phyloP scores from a whole-genome alignment of 64 coral and sea anemone species.

The Montipora sp. region DNA sequence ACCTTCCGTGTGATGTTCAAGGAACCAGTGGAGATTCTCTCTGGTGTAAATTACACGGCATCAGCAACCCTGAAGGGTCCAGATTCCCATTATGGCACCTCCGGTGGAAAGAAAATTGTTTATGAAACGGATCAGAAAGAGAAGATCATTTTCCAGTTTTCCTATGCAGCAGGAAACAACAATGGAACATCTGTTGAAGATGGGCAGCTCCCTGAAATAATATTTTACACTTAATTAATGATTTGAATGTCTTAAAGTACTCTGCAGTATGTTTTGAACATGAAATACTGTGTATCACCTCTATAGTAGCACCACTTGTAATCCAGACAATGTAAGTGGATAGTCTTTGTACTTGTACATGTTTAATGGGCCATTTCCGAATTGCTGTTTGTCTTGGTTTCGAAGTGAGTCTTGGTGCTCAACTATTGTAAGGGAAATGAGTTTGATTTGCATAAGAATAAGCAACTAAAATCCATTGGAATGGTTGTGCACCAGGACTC shows the following conservation, averaged over 20 bases:
- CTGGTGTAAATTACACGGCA: slow-evolving; percentile 85
- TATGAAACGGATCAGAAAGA: slow-evolving; percentile 86
- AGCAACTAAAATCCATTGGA: no score
- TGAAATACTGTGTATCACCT: background rate
- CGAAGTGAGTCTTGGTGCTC: no score
- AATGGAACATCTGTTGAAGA: slow-evolving; percentile 98
- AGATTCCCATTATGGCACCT: slow-evolving; percentile 97
- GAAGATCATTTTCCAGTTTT: slow-evolving; percentile 96
- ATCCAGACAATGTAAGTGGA: no score
- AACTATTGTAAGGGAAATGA: no score
- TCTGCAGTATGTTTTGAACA: background rate
- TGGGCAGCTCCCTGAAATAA: slow-evolving; percentile 98
- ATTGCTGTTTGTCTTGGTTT: no score
- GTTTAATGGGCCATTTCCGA: no score
- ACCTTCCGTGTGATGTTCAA: slow-evolving; percentile 98
- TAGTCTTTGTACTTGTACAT: no score
- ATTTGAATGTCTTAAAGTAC: background rate
- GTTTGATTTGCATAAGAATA: no score
- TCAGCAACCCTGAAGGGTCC: slow-evolving; percentile 88
- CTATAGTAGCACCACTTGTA: no score
- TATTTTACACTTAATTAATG: slow-evolving; percentile 89
- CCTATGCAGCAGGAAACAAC: slow-evolving; percentile 94
- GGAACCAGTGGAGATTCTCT: slow-evolving; percentile 87
- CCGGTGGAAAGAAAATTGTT: slow-evolving; percentile 86
- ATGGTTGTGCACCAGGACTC: no score